Conservation (phyloP, 2,797 vertebrate genomes). For the Arctocebus calabarensis region DNA sequence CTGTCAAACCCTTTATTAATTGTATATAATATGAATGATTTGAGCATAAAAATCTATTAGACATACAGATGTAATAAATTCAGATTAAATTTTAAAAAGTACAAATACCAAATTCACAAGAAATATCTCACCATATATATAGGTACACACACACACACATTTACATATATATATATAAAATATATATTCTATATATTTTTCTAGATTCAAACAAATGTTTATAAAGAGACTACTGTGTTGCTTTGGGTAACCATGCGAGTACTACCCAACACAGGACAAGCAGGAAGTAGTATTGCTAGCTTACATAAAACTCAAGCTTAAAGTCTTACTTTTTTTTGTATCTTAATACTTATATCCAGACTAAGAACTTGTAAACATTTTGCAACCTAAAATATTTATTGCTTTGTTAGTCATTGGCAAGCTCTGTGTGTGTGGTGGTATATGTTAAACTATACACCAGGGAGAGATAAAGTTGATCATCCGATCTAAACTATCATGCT, state of each 20-base stretch:
- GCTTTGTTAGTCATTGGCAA: slow-evolving; percentile 18
- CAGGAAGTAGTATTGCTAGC: not conserved
- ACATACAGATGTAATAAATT: slow-evolving; percentile 2
- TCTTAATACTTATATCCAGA: slow-evolving; percentile 22
- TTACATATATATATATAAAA: too few species aligned
- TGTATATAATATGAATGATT: slow-evolving; percentile 27
- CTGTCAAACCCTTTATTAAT: not conserved
- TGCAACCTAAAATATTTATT: slow-evolving; percentile 41
- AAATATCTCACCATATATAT: not conserved
- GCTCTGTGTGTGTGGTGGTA: not conserved
- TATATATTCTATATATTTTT: not conserved
- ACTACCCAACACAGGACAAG: not conserved
- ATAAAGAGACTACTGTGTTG: not conserved
- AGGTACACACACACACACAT: too few species aligned
- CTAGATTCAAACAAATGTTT: slow-evolving; percentile 46
- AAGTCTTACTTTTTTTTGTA: not conserved
- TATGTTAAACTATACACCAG: slow-evolving; percentile 11
- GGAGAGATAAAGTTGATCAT: slow-evolving; percentile 24
- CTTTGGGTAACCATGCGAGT: not conserved
- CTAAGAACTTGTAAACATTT: slow-evolving; percentile 30
- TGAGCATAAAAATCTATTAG: not conserved
- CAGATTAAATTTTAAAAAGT: not conserved
- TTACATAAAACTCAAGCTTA: not conserved
- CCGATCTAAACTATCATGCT: not conserved
- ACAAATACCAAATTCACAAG: not conserved